Evolutionary conservation across 2,113 vertebrate species (phyloP), one percentile per base, ranked within the genome.

Genomic region (Illadopsis cleaveri): DNA sequence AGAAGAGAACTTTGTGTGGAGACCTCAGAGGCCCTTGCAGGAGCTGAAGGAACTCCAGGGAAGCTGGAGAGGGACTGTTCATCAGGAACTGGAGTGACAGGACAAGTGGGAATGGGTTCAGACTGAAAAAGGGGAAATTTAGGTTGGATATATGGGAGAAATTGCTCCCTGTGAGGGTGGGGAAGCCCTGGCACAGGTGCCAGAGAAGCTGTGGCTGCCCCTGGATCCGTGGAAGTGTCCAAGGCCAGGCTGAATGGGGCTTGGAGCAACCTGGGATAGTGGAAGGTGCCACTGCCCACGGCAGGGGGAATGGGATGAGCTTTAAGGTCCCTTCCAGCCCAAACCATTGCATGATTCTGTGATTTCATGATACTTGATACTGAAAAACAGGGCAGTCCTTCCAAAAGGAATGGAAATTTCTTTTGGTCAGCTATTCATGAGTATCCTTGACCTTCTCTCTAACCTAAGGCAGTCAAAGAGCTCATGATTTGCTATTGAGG

Each of bases 211-310:
- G 38, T 38, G 38, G 38, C 38, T 38, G 38, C 38, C 38, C 38
- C 38, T 38, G 38, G 38, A 38, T 38, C 38, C 38, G 9, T 38
- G 38, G 38, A 38, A 38, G 12, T 38, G 38, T 38, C 38, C 38
- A 38, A 81, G 44, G 22, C 17, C 50, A 65, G 50, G 27, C 0
- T 65, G 76, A 4, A 42, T 0, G 0, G 31, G 5, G 42, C 50
- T 64, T 64, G 57, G 76, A 80, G 35, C 42, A 31, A 0, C 7
- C 30, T 48, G 66, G 57, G 48, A 4, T 0, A 10, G 35, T 7
- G 66, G 30, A 9, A 62, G 12, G 11, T 35, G 54, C 9, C 73
- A 24, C 40, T 40, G 16, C n/a, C 16, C n/a, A 48, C 2, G 30
- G n/a, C 21, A 80, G 4, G 14, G 64, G 42, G 42, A 3, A 64